These are phyloP conservation scores for Trichogramma evanescens DNA, from an alignment of 2,888 invertebrate genomes.

Conservation along the genomic window DNA sequence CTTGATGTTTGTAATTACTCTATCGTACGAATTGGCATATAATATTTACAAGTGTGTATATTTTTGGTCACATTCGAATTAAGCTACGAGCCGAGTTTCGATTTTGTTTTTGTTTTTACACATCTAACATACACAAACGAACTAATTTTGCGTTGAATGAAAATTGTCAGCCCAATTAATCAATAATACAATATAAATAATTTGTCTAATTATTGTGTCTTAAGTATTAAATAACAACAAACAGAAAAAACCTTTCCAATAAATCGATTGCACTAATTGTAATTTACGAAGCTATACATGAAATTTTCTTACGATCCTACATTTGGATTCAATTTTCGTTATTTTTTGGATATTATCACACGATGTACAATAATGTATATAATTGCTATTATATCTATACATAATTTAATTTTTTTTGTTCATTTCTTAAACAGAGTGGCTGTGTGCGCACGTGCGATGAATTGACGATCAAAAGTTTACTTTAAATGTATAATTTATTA, in stretches of 20 bases:
- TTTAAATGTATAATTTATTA: not conserved
- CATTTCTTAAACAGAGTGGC: no score
- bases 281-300: not conserved
- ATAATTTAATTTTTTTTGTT: no score
- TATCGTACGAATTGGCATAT: constrained; percentile 12
- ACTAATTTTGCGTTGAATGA: not conserved
- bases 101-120: not conserved
- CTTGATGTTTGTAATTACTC: constrained; percentile 17
- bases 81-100: not conserved
- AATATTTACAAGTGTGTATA: constrained; percentile 16
- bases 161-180: not conserved
- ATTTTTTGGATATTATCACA: no score
- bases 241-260: no score
- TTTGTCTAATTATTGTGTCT: not conserved
- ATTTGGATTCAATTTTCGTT: not conserved
- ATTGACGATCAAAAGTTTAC: constrained; percentile 15
- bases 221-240: no score
- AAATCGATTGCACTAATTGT: constrained; percentile 3
- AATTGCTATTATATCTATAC: no score
- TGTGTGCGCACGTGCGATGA: not conserved
- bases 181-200: not conserved
- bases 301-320: no score
- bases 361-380: no score
- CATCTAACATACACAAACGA: constrained; percentile 6
- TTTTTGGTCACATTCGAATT: constrained; percentile 9